Conservation (phyloP, 2,113 vertebrate species). For the Natator depressus region DNA sequence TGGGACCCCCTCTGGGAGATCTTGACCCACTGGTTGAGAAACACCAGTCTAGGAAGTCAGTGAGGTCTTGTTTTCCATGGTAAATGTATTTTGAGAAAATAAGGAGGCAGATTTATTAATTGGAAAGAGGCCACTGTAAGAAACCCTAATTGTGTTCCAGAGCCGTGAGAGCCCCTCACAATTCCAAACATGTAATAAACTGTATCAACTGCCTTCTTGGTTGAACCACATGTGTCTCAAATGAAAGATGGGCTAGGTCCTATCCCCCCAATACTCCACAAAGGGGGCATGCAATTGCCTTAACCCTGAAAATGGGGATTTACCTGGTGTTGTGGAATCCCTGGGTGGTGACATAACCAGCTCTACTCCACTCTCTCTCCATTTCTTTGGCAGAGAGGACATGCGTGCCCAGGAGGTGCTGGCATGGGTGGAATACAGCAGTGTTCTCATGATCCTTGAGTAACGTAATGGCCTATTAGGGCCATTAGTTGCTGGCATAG, state of each 20-base stretch:
- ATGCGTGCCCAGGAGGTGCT: background rate
- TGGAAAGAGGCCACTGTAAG: background rate
- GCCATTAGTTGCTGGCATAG: background rate
- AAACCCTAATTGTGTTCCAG: background rate
- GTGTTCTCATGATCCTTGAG: too few relatives aligned
- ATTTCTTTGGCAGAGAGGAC: background rate
- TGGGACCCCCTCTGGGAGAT: background rate
- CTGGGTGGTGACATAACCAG: background rate
- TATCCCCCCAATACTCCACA: too few relatives aligned
- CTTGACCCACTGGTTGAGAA: background rate
- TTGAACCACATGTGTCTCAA: too few relatives aligned
- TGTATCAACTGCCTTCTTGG: background rate
- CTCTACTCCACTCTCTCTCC: background rate
- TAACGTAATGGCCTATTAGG: background rate
- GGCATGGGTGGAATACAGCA: too few relatives aligned
- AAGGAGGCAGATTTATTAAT: background rate
- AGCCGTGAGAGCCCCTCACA: background rate
- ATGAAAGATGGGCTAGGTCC: too few relatives aligned
- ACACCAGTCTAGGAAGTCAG: background rate
- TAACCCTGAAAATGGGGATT: background rate
- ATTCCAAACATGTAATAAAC: background rate
- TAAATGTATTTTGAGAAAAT: background rate
- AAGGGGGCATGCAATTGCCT: background rate
- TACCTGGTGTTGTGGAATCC: background rate
- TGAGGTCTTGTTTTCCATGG: background rate